phyloP scores from a whole-genome alignment of 92 coral and sea anemone species.

The Scolanthus callimorphus region DNA sequence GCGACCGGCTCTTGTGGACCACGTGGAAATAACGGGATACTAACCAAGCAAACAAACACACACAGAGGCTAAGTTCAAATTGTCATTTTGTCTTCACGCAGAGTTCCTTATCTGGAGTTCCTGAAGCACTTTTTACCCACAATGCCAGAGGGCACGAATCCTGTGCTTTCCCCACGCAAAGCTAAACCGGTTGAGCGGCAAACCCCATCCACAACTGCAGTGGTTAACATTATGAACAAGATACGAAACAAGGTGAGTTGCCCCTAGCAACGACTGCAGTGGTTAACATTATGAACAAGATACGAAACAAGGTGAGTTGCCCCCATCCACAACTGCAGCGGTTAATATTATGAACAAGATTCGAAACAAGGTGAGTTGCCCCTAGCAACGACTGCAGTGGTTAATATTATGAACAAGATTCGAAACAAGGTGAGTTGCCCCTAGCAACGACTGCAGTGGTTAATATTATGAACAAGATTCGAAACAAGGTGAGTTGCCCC shows the following conservation, averaged over 20 bases:
- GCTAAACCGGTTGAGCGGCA: not conserved
- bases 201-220: constrained; percentile 15
- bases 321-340: too few relatives aligned
- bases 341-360: too few relatives aligned
- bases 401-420: too few relatives aligned
- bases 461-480: too few relatives aligned
- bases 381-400: too few relatives aligned
- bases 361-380: too few relatives aligned
- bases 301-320: too few relatives aligned
- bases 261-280: not conserved
- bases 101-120: constrained; percentile 69
- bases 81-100: not conserved
- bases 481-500: too few relatives aligned
- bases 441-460: too few relatives aligned
- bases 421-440: too few relatives aligned
- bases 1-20: too few relatives aligned
- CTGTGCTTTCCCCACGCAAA: constrained; percentile 11
- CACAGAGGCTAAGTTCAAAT: not conserved
- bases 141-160: constrained; percentile 54
- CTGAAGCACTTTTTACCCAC: constrained; percentile 61
- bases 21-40: not conserved
- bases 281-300: too few relatives aligned
- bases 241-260: constrained; percentile 54
- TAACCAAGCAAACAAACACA: not conserved
- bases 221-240: constrained; percentile 32